These are phyloP conservation scores for Trichonephila clavipes DNA, from an alignment of 1,140 invertebrate genomes.

Conservation along the genomic window DNA sequence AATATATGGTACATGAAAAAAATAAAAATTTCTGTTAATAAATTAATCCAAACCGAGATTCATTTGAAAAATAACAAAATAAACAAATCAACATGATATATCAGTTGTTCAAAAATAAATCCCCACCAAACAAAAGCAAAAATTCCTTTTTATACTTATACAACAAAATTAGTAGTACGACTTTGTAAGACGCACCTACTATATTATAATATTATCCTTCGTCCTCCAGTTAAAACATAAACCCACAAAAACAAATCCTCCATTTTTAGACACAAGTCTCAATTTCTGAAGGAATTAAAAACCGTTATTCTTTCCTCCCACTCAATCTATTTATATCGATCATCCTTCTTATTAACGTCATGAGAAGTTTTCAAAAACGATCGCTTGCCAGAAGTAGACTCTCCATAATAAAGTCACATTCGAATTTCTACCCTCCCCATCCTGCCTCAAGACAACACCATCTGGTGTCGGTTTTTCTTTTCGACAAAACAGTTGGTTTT, in stretches of 20 bases:
- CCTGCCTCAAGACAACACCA: conserved; percentile 12
- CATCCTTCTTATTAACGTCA: conserved; percentile 39
- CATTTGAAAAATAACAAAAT: too few species aligned
- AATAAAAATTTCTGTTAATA: too few species aligned
- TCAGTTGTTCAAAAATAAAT: too few species aligned
- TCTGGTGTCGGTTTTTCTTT: conserved; percentile 24
- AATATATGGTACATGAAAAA: too few species aligned
- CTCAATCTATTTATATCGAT: conserved; percentile 39
- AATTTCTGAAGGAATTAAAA: conserved; percentile 13
- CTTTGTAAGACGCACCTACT: too few species aligned
- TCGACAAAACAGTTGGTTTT: conserved; percentile 20
- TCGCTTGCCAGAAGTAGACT: neutral
- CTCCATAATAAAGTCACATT: conserved; percentile 12
- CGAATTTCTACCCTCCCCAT: neutral
- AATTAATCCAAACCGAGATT: too few species aligned
- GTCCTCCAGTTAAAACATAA: too few species aligned
- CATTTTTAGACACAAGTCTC: neutral
- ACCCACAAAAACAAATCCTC: neutral
- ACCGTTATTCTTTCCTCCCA: conserved; percentile 39
- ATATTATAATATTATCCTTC: too few species aligned
- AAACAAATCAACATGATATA: too few species aligned
- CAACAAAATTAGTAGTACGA: too few species aligned
- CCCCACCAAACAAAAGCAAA: too few species aligned
- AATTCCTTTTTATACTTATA: too few species aligned
- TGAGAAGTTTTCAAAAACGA: neutral